Percentiles rank a stretch among this genome's conserved stretches.
Evolutionary conservation across 2,797 vertebrate species (phyloP).

Genomic region (Parambassis ranga): DNA sequence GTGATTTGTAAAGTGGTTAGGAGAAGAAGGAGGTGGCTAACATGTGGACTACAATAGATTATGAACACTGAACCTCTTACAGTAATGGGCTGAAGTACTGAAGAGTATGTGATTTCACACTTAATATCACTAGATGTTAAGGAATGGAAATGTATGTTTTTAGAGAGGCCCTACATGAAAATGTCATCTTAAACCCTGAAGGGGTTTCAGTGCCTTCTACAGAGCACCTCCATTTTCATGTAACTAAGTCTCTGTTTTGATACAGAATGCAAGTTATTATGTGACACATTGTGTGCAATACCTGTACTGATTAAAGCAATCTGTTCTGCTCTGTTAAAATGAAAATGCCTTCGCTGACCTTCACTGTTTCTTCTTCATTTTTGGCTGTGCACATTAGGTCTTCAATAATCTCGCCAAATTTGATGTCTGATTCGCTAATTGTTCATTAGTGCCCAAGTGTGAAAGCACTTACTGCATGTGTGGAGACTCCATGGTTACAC

Average conservation of each 20-base stretch:
- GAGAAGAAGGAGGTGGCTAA: conserved; percentile 20
- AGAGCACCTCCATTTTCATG: not conserved
- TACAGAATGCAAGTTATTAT: conserved; percentile 4
- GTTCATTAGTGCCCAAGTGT: no score
- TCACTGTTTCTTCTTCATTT: not conserved
- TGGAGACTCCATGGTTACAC: no score
- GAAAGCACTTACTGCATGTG: no score
- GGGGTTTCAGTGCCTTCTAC: conserved; percentile 1
- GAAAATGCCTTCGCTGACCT: no score
- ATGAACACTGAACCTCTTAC: conserved; percentile 2
- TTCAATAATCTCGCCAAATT: not conserved
- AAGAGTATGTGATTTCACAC: not conserved
- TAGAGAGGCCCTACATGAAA: not conserved
- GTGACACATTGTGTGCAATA: not conserved
- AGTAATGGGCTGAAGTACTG: not conserved
- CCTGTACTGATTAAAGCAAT: conserved; percentile 6
- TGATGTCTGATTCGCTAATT: no score
- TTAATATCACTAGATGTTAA: not conserved
- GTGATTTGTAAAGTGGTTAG: conserved; percentile 16
- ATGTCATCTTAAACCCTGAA: not conserved
- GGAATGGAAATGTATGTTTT: conserved; percentile 1
- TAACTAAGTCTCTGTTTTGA: not conserved
- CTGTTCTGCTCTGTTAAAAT: no score
- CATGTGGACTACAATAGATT: not conserved
- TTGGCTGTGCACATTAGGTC: not conserved